Evolutionary conservation across 2,888 invertebrate species (phyloP).

Genomic region (Sympetrum striolatum): DNA sequence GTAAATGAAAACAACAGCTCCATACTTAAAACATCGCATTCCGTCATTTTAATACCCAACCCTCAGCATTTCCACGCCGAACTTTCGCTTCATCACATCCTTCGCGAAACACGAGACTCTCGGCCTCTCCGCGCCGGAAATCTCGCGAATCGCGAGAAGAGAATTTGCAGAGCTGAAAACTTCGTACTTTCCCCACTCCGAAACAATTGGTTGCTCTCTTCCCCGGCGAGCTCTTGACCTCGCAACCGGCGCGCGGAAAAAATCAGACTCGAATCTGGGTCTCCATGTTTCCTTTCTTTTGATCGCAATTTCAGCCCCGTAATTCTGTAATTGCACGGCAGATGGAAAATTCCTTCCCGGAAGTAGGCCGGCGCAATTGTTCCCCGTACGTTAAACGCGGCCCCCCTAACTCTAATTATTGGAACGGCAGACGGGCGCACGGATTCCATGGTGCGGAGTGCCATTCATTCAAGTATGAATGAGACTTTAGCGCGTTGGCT

Average conservation of each 20-base stretch:
- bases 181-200: no score
- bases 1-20: no score
- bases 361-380: not conserved
- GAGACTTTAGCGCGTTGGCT: not conserved
- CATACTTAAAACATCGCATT: no score
- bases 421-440: not conserved
- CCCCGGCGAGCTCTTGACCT: no score
- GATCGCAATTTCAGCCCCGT: not conserved
- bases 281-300: not conserved
- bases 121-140: no score
- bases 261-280: not conserved
- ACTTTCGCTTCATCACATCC: no score
- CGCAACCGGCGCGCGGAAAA: not conserved
- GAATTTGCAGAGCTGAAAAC: no score
- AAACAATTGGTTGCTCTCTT: no score
- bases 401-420: not conserved
- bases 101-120: no score
- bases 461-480: not conserved
- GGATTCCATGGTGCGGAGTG: not conserved
- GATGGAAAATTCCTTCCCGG: not conserved
- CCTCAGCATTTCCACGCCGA: no score
- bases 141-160: no score
- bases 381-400: not conserved
- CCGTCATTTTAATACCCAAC: no score
- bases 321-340: not conserved